Evolutionary conservation across 2,113 vertebrate genomes (phyloP).

Genomic region (Eubucco bourcierii): DNA sequence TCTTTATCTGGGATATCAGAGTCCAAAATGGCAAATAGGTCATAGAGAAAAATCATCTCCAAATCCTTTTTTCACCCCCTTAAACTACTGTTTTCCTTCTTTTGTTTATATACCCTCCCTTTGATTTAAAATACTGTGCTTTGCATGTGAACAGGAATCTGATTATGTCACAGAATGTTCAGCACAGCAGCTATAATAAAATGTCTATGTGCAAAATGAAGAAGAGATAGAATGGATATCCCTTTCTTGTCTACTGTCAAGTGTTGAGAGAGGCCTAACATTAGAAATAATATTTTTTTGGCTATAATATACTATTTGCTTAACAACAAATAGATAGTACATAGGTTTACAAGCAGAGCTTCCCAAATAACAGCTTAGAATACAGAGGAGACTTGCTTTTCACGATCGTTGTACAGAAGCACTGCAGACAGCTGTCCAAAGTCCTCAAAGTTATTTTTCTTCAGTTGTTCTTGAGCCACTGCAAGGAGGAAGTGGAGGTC

Average conservation of each 20-base stretch:
- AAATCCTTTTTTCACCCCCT: neutral
- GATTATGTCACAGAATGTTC: neutral
- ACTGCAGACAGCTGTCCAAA: conserved; percentile 74
- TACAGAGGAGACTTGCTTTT: conserved; percentile 76
- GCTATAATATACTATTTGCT: neutral
- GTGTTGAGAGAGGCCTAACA: neutral
- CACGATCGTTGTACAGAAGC: conserved; percentile 77
- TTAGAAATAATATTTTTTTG: neutral
- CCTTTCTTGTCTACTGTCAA: neutral
- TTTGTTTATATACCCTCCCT: too few species aligned
- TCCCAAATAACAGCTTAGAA: neutral
- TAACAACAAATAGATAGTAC: neutral
- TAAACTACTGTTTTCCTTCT: neutral
- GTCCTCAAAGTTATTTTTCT: conserved; percentile 83
- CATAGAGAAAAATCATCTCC: neutral
- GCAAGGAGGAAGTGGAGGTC: conserved; percentile 76
- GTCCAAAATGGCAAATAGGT: neutral
- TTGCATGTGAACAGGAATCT: neutral
- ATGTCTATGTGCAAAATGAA: neutral
- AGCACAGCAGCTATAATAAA: neutral
- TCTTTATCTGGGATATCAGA: neutral
- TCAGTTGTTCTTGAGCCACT: conserved; percentile 81
- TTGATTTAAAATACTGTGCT: neutral
- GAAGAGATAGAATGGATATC: neutral
- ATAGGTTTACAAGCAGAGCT: neutral